A percentile compares a stretch with the other conserved stretches of the same genome.
Conservation (phyloP, 2,888 invertebrate genomes). For the Sarcophaga variegata region DNA sequence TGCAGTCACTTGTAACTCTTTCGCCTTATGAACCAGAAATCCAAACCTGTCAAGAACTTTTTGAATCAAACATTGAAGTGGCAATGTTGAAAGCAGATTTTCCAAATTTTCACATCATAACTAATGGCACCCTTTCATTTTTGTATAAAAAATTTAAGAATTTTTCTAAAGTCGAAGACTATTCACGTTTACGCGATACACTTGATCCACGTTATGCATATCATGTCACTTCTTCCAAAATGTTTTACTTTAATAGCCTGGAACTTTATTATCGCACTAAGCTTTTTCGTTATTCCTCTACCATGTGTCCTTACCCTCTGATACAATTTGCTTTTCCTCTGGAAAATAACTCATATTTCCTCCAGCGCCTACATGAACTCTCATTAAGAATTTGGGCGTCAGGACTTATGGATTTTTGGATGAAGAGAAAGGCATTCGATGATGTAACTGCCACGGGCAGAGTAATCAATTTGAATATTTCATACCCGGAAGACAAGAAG, state of each 20-base stretch:
- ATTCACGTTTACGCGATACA: slow-evolving; percentile 30
- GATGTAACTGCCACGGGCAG: slow-evolving; percentile 43
- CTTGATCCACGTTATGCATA: slow-evolving; percentile 53
- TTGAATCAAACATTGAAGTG: slow-evolving; percentile 31
- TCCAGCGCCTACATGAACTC: background rate
- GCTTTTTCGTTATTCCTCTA: slow-evolving; percentile 27
- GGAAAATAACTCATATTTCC: slow-evolving; percentile 37
- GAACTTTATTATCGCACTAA: slow-evolving; percentile 6
- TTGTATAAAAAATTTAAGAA: slow-evolving; percentile 25
- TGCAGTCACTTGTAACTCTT: slow-evolving; percentile 40
- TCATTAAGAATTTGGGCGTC: slow-evolving; percentile 41
- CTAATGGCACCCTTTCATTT: slow-evolving; percentile 15
- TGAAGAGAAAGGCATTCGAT: slow-evolving; percentile 23
- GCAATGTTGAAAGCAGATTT: background rate
- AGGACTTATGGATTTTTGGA: slow-evolving; percentile 59
- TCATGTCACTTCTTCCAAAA: slow-evolving; percentile 20
- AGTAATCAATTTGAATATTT: slow-evolving; percentile 19
- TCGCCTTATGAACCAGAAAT: background rate
- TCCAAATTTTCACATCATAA: slow-evolving; percentile 2
- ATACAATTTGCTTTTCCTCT: slow-evolving; percentile 52
- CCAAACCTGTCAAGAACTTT: slow-evolving; percentile 43
- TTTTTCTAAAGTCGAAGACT: background rate
- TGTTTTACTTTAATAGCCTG: slow-evolving; percentile 36
- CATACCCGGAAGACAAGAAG: background rate
- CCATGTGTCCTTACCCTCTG: slow-evolving; percentile 57